Evolutionary conservation across 2,888 invertebrate genomes (phyloP).

Genomic region (Tricholauxania praeusta): DNA sequence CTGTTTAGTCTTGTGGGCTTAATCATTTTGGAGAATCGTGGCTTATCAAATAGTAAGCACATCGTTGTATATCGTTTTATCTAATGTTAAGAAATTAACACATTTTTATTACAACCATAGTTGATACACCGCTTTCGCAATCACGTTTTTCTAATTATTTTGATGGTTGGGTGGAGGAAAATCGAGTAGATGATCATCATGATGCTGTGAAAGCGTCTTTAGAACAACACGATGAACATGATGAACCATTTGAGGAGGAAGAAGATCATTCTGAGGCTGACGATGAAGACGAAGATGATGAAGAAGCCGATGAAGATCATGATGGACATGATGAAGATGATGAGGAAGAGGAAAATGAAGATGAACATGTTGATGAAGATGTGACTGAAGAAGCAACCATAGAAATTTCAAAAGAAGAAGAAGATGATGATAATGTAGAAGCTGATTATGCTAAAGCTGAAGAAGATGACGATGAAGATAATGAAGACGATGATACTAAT

Average conservation of each 20-base stretch:
- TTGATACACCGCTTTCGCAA: conserved; percentile 73
- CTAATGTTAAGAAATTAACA: background rate
- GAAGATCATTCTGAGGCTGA: conserved; percentile 57
- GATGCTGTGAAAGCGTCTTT: conserved; percentile 60
- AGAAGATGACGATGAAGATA: conserved; percentile 54
- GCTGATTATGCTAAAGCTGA: conserved; percentile 59
- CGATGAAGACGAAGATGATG: conserved; percentile 52
- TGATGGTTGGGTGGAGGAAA: conserved; percentile 79
- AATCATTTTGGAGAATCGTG: conserved; percentile 84
- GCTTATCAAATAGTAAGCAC: conserved; percentile 80
- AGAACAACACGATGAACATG: conserved; percentile 63
- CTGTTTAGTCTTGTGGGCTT: conserved; percentile 80
- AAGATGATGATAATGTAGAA: conserved; percentile 61
- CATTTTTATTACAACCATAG: conserved; percentile 58
- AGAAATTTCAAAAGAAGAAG: conserved; percentile 45
- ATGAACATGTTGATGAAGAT: conserved; percentile 57
- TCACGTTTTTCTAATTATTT: conserved; percentile 81
- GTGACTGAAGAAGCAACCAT: conserved; percentile 54
- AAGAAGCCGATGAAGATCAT: conserved; percentile 55
- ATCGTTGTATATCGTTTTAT: background rate
- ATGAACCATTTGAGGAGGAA: conserved; percentile 57
- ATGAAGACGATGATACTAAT: conserved; percentile 58
- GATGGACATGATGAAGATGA: conserved; percentile 66
- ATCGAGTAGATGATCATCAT: conserved; percentile 61
- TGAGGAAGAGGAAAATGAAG: conserved; percentile 64